Evolutionary conservation across 2,113 vertebrate species (phyloP), one percentile per base, ranked within the genome.

Genomic region (Boleophthalmus pectinirostris): DNA sequence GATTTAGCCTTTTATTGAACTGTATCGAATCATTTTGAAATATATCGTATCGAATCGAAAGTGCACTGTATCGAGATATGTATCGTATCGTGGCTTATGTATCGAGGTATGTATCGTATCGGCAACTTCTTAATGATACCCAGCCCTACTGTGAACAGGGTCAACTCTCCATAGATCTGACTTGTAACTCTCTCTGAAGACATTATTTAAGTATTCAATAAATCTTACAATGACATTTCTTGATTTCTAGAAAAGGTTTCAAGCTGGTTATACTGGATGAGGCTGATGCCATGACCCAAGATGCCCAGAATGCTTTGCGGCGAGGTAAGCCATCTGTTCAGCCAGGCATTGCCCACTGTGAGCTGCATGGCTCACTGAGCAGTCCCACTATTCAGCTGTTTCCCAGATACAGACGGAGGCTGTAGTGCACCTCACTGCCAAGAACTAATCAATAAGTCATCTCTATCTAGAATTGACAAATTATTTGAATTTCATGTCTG

Each of bases 191-290:
- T 43, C 38, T 43, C 38, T 43, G 38, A 43, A 43, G 9, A 63
- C 8, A 35, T 63, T 35, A 18, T 63, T 54, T 21, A 21, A 54
- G 1, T 54, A 9, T n/a, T 20, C n/a, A 20, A 10, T 54, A 8
- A 3, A 33, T 63, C 8, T 38, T 35, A 20, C 29, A 3, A 1
- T 38, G 8, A 35, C 33, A 1, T 18, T 58, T 63, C 18, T 66
- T 66, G 20, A 21, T 46, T 46, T 58, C n/a, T 74, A 99, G 97
- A 89, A 99, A 96, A 86, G 98, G 98, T 72, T 99, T 97, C 78
- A 99, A 99, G 85, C 94, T 99, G 0, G 97, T 99, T 82, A 98
- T 99, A 86, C 92, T 99, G 93, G 97, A 99, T 23, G 97, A 99
- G 88, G 98, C 97, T 0, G 98, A 99, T 9, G 97, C 97, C 87